These are phyloP conservation scores for Antheraea assamensis DNA, from an alignment of 2,888 invertebrate genomes.

Conservation along the genomic window DNA sequence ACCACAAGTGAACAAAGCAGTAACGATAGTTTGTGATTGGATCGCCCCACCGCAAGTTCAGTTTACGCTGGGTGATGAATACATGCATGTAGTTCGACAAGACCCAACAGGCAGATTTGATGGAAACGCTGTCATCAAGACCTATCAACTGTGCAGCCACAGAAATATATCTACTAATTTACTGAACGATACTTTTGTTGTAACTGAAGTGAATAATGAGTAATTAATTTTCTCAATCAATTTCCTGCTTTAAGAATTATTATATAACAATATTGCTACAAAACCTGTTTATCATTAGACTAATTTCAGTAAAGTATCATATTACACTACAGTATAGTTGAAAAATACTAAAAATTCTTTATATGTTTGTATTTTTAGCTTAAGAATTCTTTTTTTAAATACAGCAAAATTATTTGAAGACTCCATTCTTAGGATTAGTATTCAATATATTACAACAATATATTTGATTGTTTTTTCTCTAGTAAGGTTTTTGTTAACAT, in stretches of 20 bases:
- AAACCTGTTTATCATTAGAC: not conserved
- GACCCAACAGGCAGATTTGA: slow-evolving; percentile 58
- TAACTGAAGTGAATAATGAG: slow-evolving; percentile 7
- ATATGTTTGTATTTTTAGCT: no score
- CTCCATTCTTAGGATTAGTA: no score
- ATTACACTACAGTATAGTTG: not conserved
- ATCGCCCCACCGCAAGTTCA: slow-evolving; percentile 65
- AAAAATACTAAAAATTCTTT: not conserved
- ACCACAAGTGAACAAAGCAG: slow-evolving; percentile 57
- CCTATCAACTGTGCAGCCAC: slow-evolving; percentile 65
- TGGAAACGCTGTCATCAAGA: slow-evolving; percentile 66
- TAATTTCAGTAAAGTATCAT: not conserved
- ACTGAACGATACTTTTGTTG: not conserved
- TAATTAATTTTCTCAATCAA: slow-evolving; percentile 1
- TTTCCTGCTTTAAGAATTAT: not conserved
- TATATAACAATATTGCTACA: not conserved
- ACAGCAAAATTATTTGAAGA: no score
- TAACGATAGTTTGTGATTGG: slow-evolving; percentile 69
- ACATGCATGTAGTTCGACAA: slow-evolving; percentile 64
- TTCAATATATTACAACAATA: no score
- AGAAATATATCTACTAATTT: slow-evolving; percentile 34
- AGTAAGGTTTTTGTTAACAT: no score
- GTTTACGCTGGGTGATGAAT: slow-evolving; percentile 66
- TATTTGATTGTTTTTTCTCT: no score
- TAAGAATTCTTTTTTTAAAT: no score